Evolutionary conservation across 2,797 vertebrate genomes (phyloP).

Genomic region (Passerculus sandwichensis): DNA sequence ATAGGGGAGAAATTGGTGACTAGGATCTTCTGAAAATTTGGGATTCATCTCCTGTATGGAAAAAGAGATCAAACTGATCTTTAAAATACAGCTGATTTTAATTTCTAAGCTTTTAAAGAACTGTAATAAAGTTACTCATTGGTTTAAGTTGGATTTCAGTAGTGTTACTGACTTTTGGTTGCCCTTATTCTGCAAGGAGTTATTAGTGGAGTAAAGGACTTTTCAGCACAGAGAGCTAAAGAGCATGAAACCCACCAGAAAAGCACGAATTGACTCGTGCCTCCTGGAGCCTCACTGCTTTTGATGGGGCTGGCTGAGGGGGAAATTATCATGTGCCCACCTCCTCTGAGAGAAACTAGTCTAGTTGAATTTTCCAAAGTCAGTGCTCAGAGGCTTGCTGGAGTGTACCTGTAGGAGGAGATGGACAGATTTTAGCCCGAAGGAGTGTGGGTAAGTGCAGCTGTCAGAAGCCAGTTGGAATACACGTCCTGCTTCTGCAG

Average conservation of each 20-base stretch:
- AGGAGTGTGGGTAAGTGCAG: neutral
- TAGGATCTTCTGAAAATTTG: neutral
- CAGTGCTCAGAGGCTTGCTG: neutral
- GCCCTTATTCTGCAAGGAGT: neutral
- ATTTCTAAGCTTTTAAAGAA: neutral
- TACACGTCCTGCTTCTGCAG: neutral
- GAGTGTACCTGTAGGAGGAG: neutral
- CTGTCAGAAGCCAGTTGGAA: neutral
- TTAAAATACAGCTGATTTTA: neutral
- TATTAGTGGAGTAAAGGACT: neutral
- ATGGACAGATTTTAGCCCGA: neutral
- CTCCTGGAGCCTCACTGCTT: neutral
- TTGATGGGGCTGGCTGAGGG: neutral
- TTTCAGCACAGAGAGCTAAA: neutral
- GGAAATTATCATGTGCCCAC: neutral
- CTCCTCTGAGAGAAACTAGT: neutral
- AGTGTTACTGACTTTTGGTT: neutral
- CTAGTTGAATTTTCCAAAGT: neutral
- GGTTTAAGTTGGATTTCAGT: neutral
- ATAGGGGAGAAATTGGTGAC: neutral
- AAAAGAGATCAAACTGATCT: neutral
- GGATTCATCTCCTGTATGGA: neutral
- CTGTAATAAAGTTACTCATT: neutral
- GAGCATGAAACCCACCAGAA: neutral
- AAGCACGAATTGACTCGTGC: rapidly evolving